Conservation (phyloP, 2,113 vertebrate species). For the Campylomormyrus tamandua region DNA sequence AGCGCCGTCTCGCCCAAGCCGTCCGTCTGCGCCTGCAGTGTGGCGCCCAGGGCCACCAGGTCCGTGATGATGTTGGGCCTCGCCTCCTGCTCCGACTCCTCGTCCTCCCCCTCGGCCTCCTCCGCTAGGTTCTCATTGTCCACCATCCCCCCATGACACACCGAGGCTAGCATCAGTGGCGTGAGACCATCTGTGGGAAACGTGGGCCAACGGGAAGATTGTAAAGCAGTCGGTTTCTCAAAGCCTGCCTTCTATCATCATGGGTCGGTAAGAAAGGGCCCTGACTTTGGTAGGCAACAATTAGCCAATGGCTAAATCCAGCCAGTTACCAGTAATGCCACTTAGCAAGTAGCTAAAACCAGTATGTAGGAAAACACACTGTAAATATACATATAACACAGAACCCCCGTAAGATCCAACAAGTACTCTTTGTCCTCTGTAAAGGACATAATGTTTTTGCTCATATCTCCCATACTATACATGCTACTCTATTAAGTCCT, state of each 20-base stretch:
- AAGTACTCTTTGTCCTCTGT: not conserved
- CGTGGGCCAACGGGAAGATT: too few relatives aligned
- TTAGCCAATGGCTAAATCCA: not conserved
- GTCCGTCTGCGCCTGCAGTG: slow-evolving; percentile 84
- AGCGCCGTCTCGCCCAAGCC: slow-evolving; percentile 87
- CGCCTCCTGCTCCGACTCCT: slow-evolving; percentile 70
- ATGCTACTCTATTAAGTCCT: not conserved
- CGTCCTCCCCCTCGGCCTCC: slow-evolving; percentile 65
- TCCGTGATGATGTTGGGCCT: slow-evolving; percentile 85
- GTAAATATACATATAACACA: not conserved
- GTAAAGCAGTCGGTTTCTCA: not conserved
- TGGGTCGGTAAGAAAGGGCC: not conserved
- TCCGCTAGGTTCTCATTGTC: slow-evolving; percentile 59
- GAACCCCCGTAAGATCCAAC: not conserved
- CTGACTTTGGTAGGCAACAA: not conserved
- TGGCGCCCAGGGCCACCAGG: slow-evolving; percentile 81
- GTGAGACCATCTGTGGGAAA: slow-evolving; percentile 77
- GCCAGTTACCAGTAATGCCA: not conserved
- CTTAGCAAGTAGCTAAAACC: not conserved
- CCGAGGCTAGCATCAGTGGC: slow-evolving; percentile 86
- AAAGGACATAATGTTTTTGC: not conserved
- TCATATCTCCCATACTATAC: not conserved
- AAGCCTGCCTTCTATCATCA: not conserved
- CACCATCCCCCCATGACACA: slow-evolving; percentile 67
- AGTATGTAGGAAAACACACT: not conserved